A percentile compares a stretch with the other conserved stretches of the same genome.
Conservation (phyloP, 2,797 vertebrate genomes). For the Nyctalus aviator region DNA sequence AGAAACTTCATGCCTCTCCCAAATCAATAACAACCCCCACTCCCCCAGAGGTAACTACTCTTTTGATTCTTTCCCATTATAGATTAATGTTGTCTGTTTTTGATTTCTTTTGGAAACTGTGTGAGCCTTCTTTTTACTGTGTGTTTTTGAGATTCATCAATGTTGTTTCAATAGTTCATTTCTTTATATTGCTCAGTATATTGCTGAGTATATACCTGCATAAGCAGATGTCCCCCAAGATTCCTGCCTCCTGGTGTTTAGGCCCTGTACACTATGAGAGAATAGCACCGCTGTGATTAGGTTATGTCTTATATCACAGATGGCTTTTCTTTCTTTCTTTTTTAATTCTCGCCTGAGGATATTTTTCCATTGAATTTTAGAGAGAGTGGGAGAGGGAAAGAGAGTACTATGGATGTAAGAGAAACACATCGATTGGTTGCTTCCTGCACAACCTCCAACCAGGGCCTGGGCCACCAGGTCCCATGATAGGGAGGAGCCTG, state of each 20-base stretch:
- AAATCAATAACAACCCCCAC: neutral
- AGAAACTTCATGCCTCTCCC: neutral
- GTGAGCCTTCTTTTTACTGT: constrained; percentile 3
- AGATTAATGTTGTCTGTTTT: neutral
- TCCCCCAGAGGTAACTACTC: neutral
- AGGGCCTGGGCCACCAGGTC: neutral
- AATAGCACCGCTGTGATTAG: neutral
- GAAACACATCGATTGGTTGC: neutral
- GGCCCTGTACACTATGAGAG: neutral
- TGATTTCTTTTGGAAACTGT: neutral
- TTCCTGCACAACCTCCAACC: neutral
- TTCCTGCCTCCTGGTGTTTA: neutral
- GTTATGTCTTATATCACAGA: neutral
- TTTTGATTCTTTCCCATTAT: neutral
- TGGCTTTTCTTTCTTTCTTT: neutral
- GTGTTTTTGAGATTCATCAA: neutral
- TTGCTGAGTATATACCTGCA: neutral
- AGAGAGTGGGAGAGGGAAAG: neutral
- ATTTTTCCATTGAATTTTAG: neutral
- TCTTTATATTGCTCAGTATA: neutral
- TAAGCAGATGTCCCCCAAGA: neutral
- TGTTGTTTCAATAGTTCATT: neutral
- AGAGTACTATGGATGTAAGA: neutral
- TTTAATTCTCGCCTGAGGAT: neutral
- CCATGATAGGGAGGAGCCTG: neutral